A percentile compares a stretch with the other conserved stretches of the same genome.
phyloP scores from a whole-genome alignment of 92 coral and sea anemone species.

The Nematostella vectensis region DNA sequence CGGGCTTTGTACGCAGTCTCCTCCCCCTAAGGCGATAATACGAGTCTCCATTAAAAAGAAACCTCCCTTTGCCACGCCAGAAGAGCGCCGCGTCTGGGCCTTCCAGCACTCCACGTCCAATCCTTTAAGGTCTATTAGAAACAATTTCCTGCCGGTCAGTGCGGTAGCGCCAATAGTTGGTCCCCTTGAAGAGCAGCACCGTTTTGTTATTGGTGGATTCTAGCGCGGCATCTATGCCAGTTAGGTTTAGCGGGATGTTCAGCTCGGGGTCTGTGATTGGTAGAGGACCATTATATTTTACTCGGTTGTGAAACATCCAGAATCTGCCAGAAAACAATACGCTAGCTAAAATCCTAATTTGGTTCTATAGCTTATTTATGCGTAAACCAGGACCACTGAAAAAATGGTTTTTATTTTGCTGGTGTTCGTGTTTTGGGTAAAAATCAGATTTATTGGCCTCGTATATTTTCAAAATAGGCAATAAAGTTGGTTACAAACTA shows the following conservation, averaged over 20 bases:
- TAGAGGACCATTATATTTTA: background rate
- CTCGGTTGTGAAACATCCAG: background rate
- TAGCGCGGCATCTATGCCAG: background rate
- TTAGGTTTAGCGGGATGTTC: background rate
- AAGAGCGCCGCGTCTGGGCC: background rate
- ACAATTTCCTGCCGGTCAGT: background rate
- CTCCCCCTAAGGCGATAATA: background rate
- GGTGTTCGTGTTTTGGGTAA: no score
- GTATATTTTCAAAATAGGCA: no score
- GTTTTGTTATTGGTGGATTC: background rate
- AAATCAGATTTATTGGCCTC: no score
- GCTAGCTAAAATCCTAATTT: no score
- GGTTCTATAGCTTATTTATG: no score
- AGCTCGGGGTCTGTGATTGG: background rate
- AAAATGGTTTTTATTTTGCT: no score
- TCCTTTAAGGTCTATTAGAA: background rate
- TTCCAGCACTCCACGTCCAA: background rate
- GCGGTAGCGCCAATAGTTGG: background rate
- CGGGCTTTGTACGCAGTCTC: background rate
- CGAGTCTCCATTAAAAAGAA: background rate
- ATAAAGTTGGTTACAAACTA: no score
- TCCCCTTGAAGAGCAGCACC: background rate
- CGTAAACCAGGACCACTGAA: no score
- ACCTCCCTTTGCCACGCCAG: background rate
- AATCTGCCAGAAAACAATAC: background rate